Evolutionary conservation across 2,888 invertebrate species (phyloP), one percentile per base, ranked within the genome.

Genomic region (Eumerus sabulonum): DNA sequence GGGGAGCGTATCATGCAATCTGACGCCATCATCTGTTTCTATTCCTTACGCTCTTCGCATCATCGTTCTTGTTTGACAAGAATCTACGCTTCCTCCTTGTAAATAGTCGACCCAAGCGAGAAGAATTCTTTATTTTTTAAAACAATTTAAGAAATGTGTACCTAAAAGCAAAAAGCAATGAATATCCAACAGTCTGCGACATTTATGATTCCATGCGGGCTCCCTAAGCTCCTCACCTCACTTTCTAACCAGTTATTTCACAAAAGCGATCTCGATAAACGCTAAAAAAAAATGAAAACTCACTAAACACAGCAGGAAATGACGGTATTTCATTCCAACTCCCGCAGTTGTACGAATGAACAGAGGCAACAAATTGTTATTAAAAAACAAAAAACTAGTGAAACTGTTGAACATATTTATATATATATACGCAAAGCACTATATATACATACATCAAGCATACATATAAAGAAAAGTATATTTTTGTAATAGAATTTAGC

Each of bases 331-430:
- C n/a, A n/a, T 27, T 27, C 27, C 7, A 27, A 7, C 27, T 7
- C 27, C 27, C 27, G 27, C 45, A 72, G 54, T 13, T 62, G 18
- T 76, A 76, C 38, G 40, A 76, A 9, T 19, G 7, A 47, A 27
- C 2, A 27, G 13, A 2, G 35, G 57, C 19, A 36, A 45, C 56
- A 56, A 53, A 36, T 59, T 79, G 79, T 79, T 79, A 79, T 62
- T 38, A 54, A 68, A 60, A 62, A 79, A 64, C 68, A 74, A 68
- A 27, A 27, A 4, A 27, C 2, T 27, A 27, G 7, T 27, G 27
- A 27, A 27, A 27, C 74, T 79, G 79, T 79, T 79, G 64, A 79
- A 70, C 27, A 68, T 70, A 79, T 79, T 64, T 79, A 79, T 74
- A 63, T 45, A 68, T 56, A 57, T 48, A 59, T 60, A 67, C 56